Conservation (phyloP, 2,797 vertebrate species). For the Rhinoraja longicauda region DNA sequence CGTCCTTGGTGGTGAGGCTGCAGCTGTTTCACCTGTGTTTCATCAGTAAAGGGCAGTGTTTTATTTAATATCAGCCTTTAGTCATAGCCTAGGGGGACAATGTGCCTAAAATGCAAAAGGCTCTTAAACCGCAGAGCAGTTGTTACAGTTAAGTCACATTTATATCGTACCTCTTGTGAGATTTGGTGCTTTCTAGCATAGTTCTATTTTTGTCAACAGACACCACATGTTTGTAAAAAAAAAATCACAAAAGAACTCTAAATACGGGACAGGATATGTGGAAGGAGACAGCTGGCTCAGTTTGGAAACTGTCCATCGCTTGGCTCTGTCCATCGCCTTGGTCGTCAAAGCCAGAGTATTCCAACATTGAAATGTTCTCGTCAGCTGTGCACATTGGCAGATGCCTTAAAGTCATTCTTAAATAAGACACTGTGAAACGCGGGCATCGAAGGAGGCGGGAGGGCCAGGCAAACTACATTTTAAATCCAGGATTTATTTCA, state of each 20-base stretch:
- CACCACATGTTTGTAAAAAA: conserved; percentile 68
- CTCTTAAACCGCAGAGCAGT: conserved; percentile 9
- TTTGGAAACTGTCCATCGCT: no score
- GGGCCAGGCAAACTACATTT: conserved; percentile 49
- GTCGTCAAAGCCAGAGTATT: background rate
- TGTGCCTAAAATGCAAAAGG: background rate
- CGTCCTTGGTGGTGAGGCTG: conserved; percentile 57
- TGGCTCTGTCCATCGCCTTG: background rate
- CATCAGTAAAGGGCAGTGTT: conserved; percentile 68
- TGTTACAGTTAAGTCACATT: conserved; percentile 33
- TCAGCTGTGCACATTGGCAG: background rate
- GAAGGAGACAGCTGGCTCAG: background rate
- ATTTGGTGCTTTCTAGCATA: conserved; percentile 38
- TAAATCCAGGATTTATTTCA: conserved; percentile 65
- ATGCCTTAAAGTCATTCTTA: conserved; percentile 52
- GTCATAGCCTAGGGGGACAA: conserved; percentile 29
- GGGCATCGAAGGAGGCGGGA: background rate
- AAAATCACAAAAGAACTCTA: conserved; percentile 50
- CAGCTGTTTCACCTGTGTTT: conserved; percentile 51
- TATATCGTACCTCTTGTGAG: conserved; percentile 26
- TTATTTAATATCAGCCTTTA: conserved; percentile 61
- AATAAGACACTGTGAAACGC: conserved; percentile 72
- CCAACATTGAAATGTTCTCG: background rate
- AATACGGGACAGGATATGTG: background rate
- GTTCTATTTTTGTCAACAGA: conserved; percentile 59